These are phyloP conservation scores for Leptopilina boulardi DNA, from an alignment of 1,140 invertebrate genomes.

Conservation along the genomic window DNA sequence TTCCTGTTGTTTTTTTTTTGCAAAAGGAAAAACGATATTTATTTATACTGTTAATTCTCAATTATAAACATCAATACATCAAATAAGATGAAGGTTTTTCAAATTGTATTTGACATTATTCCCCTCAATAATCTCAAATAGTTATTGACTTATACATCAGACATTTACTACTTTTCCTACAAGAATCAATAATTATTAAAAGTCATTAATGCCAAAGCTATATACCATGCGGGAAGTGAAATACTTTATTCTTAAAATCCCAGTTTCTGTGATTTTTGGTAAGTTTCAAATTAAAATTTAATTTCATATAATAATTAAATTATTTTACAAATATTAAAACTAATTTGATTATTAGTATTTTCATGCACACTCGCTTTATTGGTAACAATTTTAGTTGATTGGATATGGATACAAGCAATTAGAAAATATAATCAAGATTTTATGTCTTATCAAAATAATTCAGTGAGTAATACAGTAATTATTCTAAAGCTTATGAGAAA, in stretches of 20 bases:
- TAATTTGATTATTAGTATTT: too few relatives aligned
- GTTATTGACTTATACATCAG: not conserved
- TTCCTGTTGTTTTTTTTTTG: not conserved
- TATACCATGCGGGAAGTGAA: not conserved
- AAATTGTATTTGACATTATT: not conserved
- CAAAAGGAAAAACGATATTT: not conserved
- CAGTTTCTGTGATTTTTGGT: not conserved
- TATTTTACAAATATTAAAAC: too few relatives aligned
- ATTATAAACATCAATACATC: not conserved
- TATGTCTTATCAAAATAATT: too few relatives aligned
- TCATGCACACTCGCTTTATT: too few relatives aligned
- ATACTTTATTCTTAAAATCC: not conserved
- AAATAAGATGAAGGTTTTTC: not conserved
- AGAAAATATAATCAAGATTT: too few relatives aligned
- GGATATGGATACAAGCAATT: too few relatives aligned
- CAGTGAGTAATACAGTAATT: too few relatives aligned
- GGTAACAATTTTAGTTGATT: too few relatives aligned
- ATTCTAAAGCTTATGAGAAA: too few relatives aligned
- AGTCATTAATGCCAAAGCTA: not conserved
- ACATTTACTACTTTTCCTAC: not conserved
- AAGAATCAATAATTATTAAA: not conserved
- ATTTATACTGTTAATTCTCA: not conserved
- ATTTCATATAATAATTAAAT: too few relatives aligned
- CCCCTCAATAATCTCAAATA: not conserved
- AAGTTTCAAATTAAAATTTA: not conserved